Conservation (phyloP, 2,113 vertebrate species). For the Lichenostomus cassidix region DNA sequence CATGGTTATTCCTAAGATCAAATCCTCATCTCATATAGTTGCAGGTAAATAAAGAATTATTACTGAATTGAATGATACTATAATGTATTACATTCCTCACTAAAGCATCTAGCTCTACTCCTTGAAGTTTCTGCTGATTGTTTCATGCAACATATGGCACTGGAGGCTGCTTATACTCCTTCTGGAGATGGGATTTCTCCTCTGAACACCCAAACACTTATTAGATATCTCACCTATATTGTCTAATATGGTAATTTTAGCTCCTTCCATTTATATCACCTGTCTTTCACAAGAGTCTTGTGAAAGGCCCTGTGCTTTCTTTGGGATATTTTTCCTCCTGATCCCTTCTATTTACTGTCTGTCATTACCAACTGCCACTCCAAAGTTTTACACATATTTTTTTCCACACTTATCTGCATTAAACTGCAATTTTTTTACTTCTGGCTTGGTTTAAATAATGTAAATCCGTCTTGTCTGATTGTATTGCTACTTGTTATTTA, state of each 20-base stretch:
- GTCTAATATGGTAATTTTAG: background rate
- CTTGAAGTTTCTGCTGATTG: background rate
- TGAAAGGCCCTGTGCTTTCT: background rate
- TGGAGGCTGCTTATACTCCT: background rate
- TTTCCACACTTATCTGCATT: background rate
- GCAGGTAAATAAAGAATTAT: background rate
- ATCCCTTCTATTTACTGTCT: background rate
- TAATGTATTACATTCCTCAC: background rate
- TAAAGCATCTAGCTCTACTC: background rate
- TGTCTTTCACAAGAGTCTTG: background rate
- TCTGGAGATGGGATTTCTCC: background rate
- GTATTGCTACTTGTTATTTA: slow-evolving; percentile 35
- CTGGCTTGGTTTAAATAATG: slow-evolving; percentile 49
- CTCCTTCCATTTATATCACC: background rate
- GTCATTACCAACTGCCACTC: slow-evolving; percentile 34
- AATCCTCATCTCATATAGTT: background rate
- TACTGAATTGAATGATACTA: background rate
- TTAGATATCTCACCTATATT: background rate
- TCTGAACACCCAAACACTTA: background rate
- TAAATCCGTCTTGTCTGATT: slow-evolving; percentile 50
- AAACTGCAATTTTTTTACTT: slow-evolving; percentile 57
- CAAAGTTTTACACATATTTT: slow-evolving; percentile 17
- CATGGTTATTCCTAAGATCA: background rate
- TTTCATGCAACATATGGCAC: background rate
- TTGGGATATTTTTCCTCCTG: background rate